Evolutionary conservation across 2,888 invertebrate genomes (phyloP).

Genomic region (Chaitophorus viminalis): DNA sequence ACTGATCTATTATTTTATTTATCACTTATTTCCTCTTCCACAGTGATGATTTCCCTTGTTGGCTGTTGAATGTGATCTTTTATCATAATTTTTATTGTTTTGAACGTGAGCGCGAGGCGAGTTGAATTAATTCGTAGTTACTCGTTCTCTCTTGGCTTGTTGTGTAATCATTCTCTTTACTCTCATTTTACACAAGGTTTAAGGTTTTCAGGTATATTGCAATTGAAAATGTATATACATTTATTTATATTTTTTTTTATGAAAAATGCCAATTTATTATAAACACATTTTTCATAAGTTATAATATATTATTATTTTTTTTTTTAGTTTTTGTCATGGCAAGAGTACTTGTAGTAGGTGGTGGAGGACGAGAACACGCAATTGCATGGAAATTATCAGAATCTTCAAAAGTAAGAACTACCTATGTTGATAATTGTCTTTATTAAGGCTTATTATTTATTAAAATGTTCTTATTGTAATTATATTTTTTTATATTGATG

Average conservation of each 20-base stretch:
- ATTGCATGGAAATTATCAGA: conserved; percentile 92
- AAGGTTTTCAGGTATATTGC: neutral
- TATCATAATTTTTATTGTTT: neutral
- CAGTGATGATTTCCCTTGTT: neutral
- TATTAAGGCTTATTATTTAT: too few species aligned
- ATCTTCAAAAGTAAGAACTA: conserved; percentile 71
- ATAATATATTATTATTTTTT: neutral
- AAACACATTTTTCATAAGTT: neutral
- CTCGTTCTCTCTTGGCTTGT: neutral
- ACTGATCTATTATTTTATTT: conserved; percentile 5
- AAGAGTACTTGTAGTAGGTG: conserved; percentile 84
- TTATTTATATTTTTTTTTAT: neutral
- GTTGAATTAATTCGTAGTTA: neutral
- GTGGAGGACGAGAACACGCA: conserved; percentile 96
- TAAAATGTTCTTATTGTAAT: too few species aligned
- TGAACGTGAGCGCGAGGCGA: neutral
- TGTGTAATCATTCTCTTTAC: neutral
- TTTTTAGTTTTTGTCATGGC: conserved; percentile 39
- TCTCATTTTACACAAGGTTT: neutral
- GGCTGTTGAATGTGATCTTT: neutral
- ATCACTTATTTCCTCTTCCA: conserved; percentile 28
- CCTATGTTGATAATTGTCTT: too few species aligned
- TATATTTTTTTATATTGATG: too few species aligned
- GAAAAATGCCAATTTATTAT: neutral
- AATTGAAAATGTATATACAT: too few species aligned